Evolutionary conservation across 2,797 vertebrate species (phyloP), one percentile per base, ranked within the genome.

Genomic region (Erithacus rubecula): DNA sequence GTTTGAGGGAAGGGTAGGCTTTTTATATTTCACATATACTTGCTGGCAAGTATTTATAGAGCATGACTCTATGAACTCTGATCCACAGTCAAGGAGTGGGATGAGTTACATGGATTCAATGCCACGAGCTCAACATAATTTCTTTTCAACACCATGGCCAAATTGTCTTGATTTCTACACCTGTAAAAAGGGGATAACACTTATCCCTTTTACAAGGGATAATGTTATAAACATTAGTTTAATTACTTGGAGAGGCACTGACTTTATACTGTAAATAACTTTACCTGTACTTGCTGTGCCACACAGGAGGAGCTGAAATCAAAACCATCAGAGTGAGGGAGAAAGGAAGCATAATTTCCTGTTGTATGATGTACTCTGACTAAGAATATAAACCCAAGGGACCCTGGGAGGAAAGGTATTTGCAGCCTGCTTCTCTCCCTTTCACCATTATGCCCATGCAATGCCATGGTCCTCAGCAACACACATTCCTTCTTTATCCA

Each of bases 321-420:
- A 34, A 90, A 79, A 37, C 59, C 83, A 41, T 70, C 49, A 74
- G 87, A 81, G 70, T 4, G 51, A 67, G n/a, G 91, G 70, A 72
- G 77, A 90, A 94, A 94, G 77, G 83, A 95, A 94, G 52, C 56
- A 53, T 64, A 56, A 91, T 91, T 94, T 96, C 94, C 91, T 94
- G 91, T 34, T 0, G 41, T 34, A 11, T 64, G 70, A 79, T 15
- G 27, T 16, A 24, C 20, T 70, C 85, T 69, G 3, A 75, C 44
- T 39, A 36, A 36, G 63, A 90, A 71, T 49, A 75, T 17, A 64
- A 91, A 87, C 58, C 18, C 1, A 2, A 70, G 34, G 22, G 47
- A 39, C 60, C 20, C 26, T 41, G 20, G 1, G 3, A 82, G 36
- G 46, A 78, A 72, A 69, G 15, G 3, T 15, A 68, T 94, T 84